Evolutionary conservation across 2,888 invertebrate species (phyloP), one percentile per base, ranked within the genome.

Genomic region (Fabriciana adippe): DNA sequence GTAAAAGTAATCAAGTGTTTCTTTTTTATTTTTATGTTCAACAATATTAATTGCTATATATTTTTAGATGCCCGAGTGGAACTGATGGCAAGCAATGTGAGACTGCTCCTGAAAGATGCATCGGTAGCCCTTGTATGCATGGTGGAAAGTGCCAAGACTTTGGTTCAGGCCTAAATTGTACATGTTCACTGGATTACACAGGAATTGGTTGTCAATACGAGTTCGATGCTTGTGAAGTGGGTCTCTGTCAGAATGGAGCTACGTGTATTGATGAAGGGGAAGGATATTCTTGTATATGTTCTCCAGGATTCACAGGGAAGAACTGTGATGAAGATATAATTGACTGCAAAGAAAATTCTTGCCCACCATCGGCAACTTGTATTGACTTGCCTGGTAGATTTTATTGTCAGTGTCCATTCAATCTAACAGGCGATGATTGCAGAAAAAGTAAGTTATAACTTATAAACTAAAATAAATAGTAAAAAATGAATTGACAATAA

Each of bases 1-100:
- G 96, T 95, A 85, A 35, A 21, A 21, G 6, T n/a, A 41, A n/a
- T 35, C 61, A 16, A 18, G 47, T 65, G 11, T 56, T 67, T n/a
- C 45, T 31, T 53, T 57, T 60, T 51, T 56, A 13, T n/a, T 13
- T 13, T 26, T 26, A 59, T 15, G n/a, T 5, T 6, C 0, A 48
- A 6, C 13, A 16, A 64, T 66, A 65, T 56, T 61, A 63, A 59
- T 57, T 45, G 64, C 35, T 16, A 11, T 55, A 67, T 67, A 64
- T 62, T 69, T 84, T 84, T 63, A 96, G 96, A 11, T 98, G 98
- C 80, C 98, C 98, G 56, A 97, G 97, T 73, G 98, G 99, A 77
- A 99, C 98, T 0, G 98, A 98, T 81, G 99, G 99, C 13, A 98
- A 99, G 87, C 97, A 98, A 84, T 99, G 99, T 85, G 98, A 99